phyloP scores from a whole-genome alignment of 2,888 invertebrate genomes.

The Andrena camellia region DNA sequence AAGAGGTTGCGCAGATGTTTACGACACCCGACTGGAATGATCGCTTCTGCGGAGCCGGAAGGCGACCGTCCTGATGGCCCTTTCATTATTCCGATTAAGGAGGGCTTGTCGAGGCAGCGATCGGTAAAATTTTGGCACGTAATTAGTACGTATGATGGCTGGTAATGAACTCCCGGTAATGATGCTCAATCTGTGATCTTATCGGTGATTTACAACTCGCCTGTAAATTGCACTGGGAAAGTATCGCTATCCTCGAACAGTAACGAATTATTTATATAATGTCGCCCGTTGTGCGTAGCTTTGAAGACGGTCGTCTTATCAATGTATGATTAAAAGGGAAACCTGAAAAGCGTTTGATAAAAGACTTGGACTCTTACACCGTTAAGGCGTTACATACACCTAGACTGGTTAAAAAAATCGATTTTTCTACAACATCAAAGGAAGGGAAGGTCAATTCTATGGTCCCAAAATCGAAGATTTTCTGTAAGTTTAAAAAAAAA shows the following conservation, averaged over 20 bases:
- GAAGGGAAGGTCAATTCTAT: too few relatives aligned
- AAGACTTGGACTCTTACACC: too few relatives aligned
- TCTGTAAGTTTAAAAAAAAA: too few relatives aligned
- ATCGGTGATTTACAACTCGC: constrained; percentile 12
- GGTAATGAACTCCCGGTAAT: constrained; percentile 37
- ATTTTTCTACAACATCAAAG: too few relatives aligned
- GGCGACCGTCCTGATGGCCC: constrained; percentile 60
- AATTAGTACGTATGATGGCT: constrained; percentile 43
- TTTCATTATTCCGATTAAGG: constrained; percentile 70
- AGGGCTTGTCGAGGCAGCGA: constrained; percentile 14
- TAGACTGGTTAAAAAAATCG: too few relatives aligned
- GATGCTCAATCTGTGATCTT: constrained; percentile 24
- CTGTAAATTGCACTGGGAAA: neutral
- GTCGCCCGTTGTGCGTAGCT: neutral
- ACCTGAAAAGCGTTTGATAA: too few relatives aligned
- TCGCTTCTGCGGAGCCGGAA: constrained; percentile 53
- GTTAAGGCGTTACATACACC: too few relatives aligned
- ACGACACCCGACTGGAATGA: constrained; percentile 47
- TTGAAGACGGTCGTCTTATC: too few relatives aligned
- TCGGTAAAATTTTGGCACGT: constrained; percentile 47
- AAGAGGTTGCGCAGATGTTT: constrained; percentile 57
- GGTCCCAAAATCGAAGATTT: too few relatives aligned
- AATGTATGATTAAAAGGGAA: too few relatives aligned
- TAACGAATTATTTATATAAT: constrained; percentile 6
- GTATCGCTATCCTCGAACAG: neutral